These are phyloP conservation scores for Falco cherrug DNA, from an alignment of 2,797 vertebrate species.

Conservation along the genomic window DNA sequence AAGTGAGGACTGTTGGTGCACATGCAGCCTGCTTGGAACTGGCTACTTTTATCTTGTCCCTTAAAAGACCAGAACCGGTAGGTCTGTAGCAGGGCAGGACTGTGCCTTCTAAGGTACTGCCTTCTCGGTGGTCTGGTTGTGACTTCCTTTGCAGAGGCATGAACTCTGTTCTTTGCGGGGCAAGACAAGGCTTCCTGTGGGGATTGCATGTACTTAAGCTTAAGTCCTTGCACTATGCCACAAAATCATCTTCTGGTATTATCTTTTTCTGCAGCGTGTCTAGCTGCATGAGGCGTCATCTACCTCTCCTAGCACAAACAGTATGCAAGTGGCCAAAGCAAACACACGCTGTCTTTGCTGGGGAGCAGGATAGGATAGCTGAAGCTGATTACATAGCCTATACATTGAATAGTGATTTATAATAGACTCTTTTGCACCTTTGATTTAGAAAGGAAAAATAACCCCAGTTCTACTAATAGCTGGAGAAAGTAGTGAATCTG, in stretches of 20 bases:
- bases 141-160: not conserved
- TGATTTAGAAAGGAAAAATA: not conserved
- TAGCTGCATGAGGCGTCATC: not conserved
- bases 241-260: not conserved
- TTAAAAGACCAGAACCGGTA: not conserved
- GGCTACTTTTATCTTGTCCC: not conserved
- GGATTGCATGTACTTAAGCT: not conserved
- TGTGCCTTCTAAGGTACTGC: not conserved
- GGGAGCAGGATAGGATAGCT: not conserved
- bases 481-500: not conserved
- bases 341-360: not conserved
- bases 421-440: not conserved
- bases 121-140: not conserved
- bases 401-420: not conserved
- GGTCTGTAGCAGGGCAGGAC: not conserved
- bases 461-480: not conserved
- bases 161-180: not conserved
- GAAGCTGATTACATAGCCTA: not conserved
- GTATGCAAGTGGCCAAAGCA: constrained; percentile 14
- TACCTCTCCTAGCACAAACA: constrained; percentile 14
- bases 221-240: not conserved
- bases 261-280: not conserved
- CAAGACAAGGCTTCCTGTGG: not conserved
- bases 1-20: not conserved
- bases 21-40: not conserved